phyloP scores from a whole-genome alignment of 2,888 invertebrate genomes.

The Hyalella azteca region DNA sequence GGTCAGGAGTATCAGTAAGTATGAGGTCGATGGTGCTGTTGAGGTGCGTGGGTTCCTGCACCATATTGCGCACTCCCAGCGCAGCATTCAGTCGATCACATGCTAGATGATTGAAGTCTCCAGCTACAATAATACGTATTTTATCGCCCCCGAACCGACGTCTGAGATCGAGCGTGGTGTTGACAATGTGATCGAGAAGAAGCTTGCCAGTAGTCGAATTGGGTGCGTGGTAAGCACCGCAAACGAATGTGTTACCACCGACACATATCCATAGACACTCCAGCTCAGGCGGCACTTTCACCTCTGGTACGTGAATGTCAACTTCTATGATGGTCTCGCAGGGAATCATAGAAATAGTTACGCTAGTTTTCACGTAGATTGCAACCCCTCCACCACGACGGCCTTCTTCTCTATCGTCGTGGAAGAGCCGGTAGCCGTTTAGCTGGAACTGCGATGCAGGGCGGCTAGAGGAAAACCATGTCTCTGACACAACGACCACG shows the following conservation, averaged over 20 bases:
- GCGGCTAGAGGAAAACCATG: constrained; percentile 52
- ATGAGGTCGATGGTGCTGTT: constrained; percentile 54
- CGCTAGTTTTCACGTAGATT: constrained; percentile 42
- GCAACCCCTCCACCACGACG: constrained; percentile 54
- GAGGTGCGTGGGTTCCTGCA: constrained; percentile 54
- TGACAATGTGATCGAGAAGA: constrained; percentile 55
- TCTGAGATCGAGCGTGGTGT: constrained; percentile 49
- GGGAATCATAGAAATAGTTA: background rate
- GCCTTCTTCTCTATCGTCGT: constrained; percentile 50
- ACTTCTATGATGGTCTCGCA: background rate
- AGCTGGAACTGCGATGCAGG: constrained; percentile 44
- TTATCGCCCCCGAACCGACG: constrained; percentile 4
- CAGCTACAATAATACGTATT: constrained; percentile 42
- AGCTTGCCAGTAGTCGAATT: constrained; percentile 50
- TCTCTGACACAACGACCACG: constrained; percentile 52
- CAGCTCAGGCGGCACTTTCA: constrained; percentile 48
- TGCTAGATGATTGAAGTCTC: constrained; percentile 53
- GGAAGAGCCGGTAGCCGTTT: constrained; percentile 49
- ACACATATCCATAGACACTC: constrained; percentile 56
- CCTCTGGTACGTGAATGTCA: constrained; percentile 33
- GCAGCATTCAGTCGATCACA: constrained; percentile 46
- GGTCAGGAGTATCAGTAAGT: constrained; percentile 45
- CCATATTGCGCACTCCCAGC: constrained; percentile 50
- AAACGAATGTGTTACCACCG: constrained; percentile 40
- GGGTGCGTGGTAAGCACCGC: constrained; percentile 53